Evolutionary conservation across 2,797 vertebrate genomes (phyloP), one percentile per base, ranked within the genome.

Genomic region (Protosalanx chinensis): DNA sequence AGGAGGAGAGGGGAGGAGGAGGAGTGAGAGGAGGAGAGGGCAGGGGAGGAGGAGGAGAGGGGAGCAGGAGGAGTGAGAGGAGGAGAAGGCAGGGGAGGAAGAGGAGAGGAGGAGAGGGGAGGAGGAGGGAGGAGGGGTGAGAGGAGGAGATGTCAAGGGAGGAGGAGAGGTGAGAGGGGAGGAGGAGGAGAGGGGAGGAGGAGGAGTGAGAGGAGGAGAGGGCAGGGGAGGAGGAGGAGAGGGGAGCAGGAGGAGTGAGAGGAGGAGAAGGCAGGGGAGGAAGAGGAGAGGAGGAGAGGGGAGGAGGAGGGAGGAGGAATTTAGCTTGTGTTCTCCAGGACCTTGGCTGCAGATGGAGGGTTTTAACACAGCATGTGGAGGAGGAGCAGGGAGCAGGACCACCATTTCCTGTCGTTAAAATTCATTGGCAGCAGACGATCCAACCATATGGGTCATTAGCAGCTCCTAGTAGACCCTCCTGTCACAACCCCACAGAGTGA

Each of bases 341-440:
- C 37, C 37, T 6, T 8, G 37, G 37, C 6, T 41, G 37, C 8
- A 41, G 37, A 41, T 41, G 65, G 83, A 81, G n/a, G 61, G 81
- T 73, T 81, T 80, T 81, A 78, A 84, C 79, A 80, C 79, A 74
- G 53, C 64, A 71, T 57, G 49, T 30, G 41, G 51, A 1, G 15
- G 49, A 5, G n/a, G 18, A 18, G 57, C 16, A 29, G 15, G 3
- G 66, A 33, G 66, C 13, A 10, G 32, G 6, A 64, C 67, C 76
- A 77, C 84, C 82, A 76, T 82, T 77, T 81, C 74, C 81, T 74
- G 82, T 85, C 85, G 82, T 82, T 81, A 85, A 79, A 66, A 86
- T 85, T 82, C 78, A 84, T 80, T 86, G 85, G 86, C 81, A 83
- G 78, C 83, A 83, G 81, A 84, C 82, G 82, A 88, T 72, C 79